Conservation (phyloP, 2,797 vertebrate species). For the Lithobates sylvaticus region DNA sequence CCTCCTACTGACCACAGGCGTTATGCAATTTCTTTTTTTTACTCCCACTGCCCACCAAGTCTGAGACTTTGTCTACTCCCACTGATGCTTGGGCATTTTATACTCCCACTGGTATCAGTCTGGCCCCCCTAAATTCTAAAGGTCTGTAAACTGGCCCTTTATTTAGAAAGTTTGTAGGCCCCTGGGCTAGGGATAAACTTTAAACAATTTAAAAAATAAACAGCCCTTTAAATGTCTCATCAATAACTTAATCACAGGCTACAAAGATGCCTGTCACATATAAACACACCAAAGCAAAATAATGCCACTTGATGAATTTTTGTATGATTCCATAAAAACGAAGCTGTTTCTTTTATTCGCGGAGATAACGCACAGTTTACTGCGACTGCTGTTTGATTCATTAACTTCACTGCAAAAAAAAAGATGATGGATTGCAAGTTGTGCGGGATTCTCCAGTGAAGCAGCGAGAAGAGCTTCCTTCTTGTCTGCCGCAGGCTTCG, state of each 20-base stretch:
- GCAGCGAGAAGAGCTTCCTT: conserved; percentile 4
- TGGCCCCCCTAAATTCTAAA: no score
- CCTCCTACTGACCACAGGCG: no score
- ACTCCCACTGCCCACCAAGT: no score
- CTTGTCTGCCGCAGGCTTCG: not conserved
- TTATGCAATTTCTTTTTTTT: no score
- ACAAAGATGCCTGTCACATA: not conserved
- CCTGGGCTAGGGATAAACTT: no score
- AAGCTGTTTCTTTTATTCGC: conserved; percentile 42
- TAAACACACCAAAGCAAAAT: conserved; percentile 4
- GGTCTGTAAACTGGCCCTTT: no score
- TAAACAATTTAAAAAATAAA: not conserved
- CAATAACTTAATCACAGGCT: not conserved
- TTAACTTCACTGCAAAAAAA: conserved; percentile 23
- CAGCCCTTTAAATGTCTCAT: not conserved
- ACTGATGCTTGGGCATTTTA: no score
- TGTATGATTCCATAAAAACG: conserved; percentile 37
- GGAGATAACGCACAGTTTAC: conserved; percentile 27
- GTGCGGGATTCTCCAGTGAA: conserved; percentile 25
- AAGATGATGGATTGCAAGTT: conserved; percentile 42
- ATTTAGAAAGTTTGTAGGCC: no score
- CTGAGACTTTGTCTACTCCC: no score
- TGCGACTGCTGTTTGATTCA: conserved; percentile 42
- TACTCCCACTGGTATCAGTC: no score
- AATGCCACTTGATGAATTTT: not conserved